Evolutionary conservation across 2,797 vertebrate species (phyloP), one percentile per base, ranked within the genome.

Genomic region (Chloroceryle amazona): DNA sequence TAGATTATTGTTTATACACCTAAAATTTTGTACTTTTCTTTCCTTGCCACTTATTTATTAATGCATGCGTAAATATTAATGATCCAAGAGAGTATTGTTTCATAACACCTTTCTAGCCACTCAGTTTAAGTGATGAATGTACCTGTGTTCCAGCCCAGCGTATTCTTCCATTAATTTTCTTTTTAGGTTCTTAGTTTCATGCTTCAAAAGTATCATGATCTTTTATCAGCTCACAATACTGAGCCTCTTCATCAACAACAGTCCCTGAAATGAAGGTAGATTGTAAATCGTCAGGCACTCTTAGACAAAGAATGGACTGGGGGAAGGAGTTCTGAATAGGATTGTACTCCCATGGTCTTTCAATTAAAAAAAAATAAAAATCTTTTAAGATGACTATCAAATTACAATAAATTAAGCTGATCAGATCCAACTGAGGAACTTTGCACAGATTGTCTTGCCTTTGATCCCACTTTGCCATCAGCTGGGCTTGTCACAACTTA

Each of bases 391-490:
- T 95, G 66, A 52, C 17, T n/a, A 44, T 96, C 89, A 89, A 97
- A 87, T 93, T 95, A 41, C 80, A 92, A 70, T 75, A 81, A 90
- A 94, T 92, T 88, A 84, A 74, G 57, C 78, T 92, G 60, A 83
- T 93, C 71, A 92, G 89, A 95, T 91, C 79, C 92, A 94, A 84
- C 61, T 75, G 72, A 89, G 86, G 85, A 92, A 91, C 73, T 95
- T 96, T 60, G 37, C 70, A 84, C 63, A 96, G 31, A 95, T 94
- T 87, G 93, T 47, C 63, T 93, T 96, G 90, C 91, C 89, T 96
- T 93, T 94, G 75, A 62, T 78, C 67, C 65, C 81, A 52, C 58
- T 94, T 90, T 84, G 42, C 35, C 71, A 73, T 86, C 31, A 81
- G 0, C 26, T 58, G 51, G 29, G 8, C 17, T 71, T 86, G 84